phyloP scores from a whole-genome alignment of 1,140 invertebrate genomes.

The Zaprionus taronus region DNA sequence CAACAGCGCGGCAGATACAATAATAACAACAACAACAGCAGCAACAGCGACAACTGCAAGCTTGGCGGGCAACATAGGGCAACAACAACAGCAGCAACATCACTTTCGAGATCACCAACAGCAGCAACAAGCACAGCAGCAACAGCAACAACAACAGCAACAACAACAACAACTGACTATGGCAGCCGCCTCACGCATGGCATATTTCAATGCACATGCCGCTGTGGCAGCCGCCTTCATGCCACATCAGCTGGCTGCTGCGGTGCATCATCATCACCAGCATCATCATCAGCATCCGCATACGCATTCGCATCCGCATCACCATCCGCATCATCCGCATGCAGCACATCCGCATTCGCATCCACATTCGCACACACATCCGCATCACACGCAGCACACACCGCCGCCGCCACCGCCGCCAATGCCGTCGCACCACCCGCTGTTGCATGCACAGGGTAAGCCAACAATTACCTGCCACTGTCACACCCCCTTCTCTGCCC shows the following conservation, averaged over 20 bases:
- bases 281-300: constrained; percentile 53
- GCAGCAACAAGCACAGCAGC: constrained; percentile 37
- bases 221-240: constrained; percentile 94
- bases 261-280: constrained; percentile 67
- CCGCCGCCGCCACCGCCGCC: constrained; percentile 32
- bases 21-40: constrained; percentile 21
- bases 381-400: constrained; percentile 45
- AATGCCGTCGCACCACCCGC: constrained; percentile 60
- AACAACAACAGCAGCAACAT: constrained; percentile 21
- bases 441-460: constrained; percentile 82
- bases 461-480: constrained; percentile 13
- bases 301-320: constrained; percentile 28
- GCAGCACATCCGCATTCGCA: constrained; percentile 40
- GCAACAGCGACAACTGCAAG: constrained; percentile 12
- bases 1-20: constrained; percentile 19
- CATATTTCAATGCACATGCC: constrained; percentile 94
- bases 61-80: constrained; percentile 5
- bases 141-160: constrained; percentile 81
- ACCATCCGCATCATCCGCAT: constrained; percentile 48
- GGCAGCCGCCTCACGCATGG: constrained; percentile 91
- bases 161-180: constrained; percentile 86
- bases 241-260: constrained; percentile 85
- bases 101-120: constrained; percentile 35
- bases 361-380: constrained; percentile 31
- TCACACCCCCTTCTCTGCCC: neutral